These are phyloP conservation scores for Galbula dea DNA, from an alignment of 2,113 vertebrate genomes.

Conservation along the genomic window DNA sequence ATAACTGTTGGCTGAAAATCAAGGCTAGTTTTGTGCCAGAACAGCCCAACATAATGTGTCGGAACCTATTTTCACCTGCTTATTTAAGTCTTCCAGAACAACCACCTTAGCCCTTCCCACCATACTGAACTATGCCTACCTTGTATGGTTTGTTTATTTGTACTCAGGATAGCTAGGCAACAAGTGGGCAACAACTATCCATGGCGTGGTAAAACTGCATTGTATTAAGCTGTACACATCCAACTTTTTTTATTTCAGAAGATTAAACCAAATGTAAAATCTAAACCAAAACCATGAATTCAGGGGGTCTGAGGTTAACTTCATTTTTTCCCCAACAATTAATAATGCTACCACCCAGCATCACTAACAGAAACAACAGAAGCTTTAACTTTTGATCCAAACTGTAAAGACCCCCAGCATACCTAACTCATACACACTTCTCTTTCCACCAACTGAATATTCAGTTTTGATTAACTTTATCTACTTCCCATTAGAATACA, in stretches of 20 bases:
- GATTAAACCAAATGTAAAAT: background rate
- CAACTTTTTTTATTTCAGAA: background rate
- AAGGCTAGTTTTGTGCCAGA: background rate
- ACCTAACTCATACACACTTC: background rate
- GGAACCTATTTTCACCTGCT: conserved; percentile 37
- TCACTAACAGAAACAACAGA: background rate
- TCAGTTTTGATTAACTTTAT: background rate
- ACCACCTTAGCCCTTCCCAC: background rate
- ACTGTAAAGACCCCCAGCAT: background rate
- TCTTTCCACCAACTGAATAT: background rate
- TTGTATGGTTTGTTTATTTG: conserved; percentile 18
- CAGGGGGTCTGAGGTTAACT: background rate
- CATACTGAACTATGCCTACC: background rate
- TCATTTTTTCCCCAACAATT: background rate
- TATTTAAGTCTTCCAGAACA: conserved; percentile 18
- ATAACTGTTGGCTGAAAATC: background rate
- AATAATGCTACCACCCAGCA: background rate
- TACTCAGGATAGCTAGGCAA: conserved; percentile 33
- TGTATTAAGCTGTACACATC: background rate
- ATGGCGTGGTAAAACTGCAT: background rate
- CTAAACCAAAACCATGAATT: background rate
- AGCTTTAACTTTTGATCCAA: background rate
- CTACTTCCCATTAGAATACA: background rate
- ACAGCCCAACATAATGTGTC: background rate
- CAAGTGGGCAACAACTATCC: background rate